These are phyloP conservation scores for Condylura cristata DNA, from an alignment of 2,113 vertebrate genomes.

Conservation along the genomic window DNA sequence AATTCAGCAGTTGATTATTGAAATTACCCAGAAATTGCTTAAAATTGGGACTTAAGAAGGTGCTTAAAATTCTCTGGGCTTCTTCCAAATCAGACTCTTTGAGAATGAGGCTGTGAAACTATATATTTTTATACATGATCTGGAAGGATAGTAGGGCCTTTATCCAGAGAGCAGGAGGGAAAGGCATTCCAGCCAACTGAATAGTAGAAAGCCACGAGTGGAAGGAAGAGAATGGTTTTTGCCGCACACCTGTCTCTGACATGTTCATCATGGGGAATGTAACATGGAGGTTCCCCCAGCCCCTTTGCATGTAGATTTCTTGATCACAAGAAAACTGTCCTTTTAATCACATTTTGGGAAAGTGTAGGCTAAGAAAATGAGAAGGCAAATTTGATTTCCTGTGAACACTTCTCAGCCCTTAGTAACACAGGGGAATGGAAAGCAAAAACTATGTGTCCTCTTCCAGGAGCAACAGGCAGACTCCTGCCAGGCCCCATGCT, in stretches of 20 bases:
- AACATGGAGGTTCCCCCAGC: not conserved
- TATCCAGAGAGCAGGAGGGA: not conserved
- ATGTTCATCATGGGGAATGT: not conserved
- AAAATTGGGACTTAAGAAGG: conserved; percentile 2
- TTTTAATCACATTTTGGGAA: conserved; percentile 27
- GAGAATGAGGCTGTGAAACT: not conserved
- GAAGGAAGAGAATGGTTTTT: not conserved
- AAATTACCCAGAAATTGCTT: not conserved
- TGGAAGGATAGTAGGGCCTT: not conserved
- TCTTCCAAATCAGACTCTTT: not conserved
- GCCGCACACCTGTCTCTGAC: not conserved
- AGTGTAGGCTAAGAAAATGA: not conserved
- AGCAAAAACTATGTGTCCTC: not conserved
- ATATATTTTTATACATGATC: not conserved
- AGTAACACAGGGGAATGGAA: not conserved
- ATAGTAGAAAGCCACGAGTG: not conserved
- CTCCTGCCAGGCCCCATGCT: not conserved
- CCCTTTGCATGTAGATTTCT: not conserved
- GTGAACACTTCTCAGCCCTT: not conserved
- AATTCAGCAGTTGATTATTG: not conserved
- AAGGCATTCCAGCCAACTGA: not conserved
- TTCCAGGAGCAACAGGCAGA: not conserved
- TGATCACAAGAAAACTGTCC: not conserved
- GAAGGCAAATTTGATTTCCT: not conserved
- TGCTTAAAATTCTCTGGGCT: conserved; percentile 6